Evolutionary conservation across 2,113 vertebrate species (phyloP).

Genomic region (Misgurnus anguillicaudatus): DNA sequence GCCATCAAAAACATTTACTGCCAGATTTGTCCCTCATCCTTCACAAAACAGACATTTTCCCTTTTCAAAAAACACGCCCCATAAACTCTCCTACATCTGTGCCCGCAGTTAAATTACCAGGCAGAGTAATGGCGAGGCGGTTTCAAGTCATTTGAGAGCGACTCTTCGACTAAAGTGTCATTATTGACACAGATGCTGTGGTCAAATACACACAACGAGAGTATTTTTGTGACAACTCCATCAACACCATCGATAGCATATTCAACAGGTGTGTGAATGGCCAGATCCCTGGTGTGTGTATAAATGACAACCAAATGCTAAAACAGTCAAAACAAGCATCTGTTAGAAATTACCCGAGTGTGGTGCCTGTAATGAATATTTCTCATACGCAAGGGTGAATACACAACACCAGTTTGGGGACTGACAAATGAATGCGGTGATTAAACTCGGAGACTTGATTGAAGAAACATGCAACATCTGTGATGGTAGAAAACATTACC

Average conservation of each 20-base stretch:
- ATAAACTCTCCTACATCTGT: constrained; percentile 18
- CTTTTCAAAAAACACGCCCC: not conserved
- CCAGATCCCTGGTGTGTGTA: not conserved
- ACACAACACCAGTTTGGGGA: constrained; percentile 9
- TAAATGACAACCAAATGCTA: constrained; percentile 43
- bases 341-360: constrained; percentile 30
- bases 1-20: no score
- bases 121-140: not conserved
- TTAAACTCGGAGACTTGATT: constrained; percentile 31
- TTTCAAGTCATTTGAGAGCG: constrained; percentile 6
- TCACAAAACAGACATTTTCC: constrained; percentile 12
- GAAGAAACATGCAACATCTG: constrained; percentile 25
- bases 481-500: constrained; percentile 17
- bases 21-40: not conserved
- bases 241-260: constrained; percentile 27
- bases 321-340: constrained; percentile 36
- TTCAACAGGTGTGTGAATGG: constrained; percentile 18
- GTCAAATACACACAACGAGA: constrained; percentile 3
- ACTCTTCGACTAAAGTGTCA: not conserved
- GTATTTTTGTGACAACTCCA: constrained; percentile 32
- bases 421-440: constrained; percentile 46
- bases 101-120: constrained; percentile 4
- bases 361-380: constrained; percentile 15
- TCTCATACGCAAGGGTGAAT: constrained; percentile 22
- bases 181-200: constrained; percentile 20